Base-by-base conservation (phyloP, 1,140 invertebrate genomes). In the Drosophila burlai region DNA sequence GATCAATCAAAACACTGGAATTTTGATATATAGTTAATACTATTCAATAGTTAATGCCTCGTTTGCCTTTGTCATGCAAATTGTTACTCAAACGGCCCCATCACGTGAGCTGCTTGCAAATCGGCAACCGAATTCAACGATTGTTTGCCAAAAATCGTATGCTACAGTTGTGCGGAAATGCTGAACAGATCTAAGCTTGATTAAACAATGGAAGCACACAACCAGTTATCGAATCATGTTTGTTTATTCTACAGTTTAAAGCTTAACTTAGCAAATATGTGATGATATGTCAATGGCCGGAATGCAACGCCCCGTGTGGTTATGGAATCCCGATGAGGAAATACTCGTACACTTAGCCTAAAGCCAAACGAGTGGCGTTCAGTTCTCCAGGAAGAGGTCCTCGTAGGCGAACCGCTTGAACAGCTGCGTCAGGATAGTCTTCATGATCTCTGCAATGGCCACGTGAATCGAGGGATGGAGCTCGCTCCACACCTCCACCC, bases 401-500 rank as follows among this genome's bases (percentile, higher is more conserved):
- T 93, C 90, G 61, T 93, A 93, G 52, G 92, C 73, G 60, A 93
- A 93, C 13, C 89, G 80, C 64, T 90, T 91, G 64, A 93, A 93
- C 7, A 93, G 74, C 21, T 83, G 79, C 8, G 74, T 29, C 5
- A 92, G 47, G 43, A 95, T 94, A 47, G 93, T 94, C 73, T 94
- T 95, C 67, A 95, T 94, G 11, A 95, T 91, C 7, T 91, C 92
- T 1, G 94, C 93, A 24, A 95, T 93, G 11, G 93, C 94, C 26
- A 94, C 92, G 75, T 95, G 95, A 7, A 95, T 76, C 7, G 94
- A 93, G 10, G 95, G 94, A 76, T 94, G 95, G 26, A 95, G 93
- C 71, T 95, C 94, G 36, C 91, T 93, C 24, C 93, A 93, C 1
- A 95, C 94, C 40, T 92, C 93, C 36, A 92, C 93, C 95, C 95